Percentiles rank a stretch among this genome's conserved stretches.
Conservation (phyloP, 2,113 vertebrate species). For the Spermophilus dauricus region DNA sequence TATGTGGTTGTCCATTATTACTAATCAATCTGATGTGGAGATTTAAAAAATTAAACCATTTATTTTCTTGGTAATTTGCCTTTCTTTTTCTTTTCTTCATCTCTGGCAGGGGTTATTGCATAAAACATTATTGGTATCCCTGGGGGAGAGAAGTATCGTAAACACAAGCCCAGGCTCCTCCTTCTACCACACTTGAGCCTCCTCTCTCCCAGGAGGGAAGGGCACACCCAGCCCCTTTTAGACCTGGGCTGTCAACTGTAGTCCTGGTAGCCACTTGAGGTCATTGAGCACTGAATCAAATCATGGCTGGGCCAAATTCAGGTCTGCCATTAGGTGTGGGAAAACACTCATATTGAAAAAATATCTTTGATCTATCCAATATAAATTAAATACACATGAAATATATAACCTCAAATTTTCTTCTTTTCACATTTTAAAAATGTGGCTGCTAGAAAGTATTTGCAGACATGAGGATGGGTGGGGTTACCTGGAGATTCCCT, state of each 20-base stretch:
- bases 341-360: background rate
- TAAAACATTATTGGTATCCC: background rate
- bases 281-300: background rate
- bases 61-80: slow-evolving; percentile 51
- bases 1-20: background rate
- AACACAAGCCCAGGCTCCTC: background rate
- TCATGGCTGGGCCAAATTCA: background rate
- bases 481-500: no score
- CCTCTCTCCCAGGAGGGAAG: background rate
- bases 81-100: background rate
- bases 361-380: background rate
- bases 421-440: background rate
- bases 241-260: background rate
- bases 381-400: background rate
- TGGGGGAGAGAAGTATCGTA: background rate
- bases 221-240: background rate
- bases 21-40: background rate
- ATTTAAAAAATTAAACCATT: slow-evolving; percentile 37
- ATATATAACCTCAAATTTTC: background rate
- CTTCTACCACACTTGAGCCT: background rate
- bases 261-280: no score
- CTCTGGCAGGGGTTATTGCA: background rate
- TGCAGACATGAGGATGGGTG: background rate
- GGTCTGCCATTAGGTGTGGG: background rate
- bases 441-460: background rate